Evolutionary conservation across 1,140 invertebrate species (phyloP), one percentile per base, ranked within the genome.

Genomic region (Yoshiicerus persimilis): DNA sequence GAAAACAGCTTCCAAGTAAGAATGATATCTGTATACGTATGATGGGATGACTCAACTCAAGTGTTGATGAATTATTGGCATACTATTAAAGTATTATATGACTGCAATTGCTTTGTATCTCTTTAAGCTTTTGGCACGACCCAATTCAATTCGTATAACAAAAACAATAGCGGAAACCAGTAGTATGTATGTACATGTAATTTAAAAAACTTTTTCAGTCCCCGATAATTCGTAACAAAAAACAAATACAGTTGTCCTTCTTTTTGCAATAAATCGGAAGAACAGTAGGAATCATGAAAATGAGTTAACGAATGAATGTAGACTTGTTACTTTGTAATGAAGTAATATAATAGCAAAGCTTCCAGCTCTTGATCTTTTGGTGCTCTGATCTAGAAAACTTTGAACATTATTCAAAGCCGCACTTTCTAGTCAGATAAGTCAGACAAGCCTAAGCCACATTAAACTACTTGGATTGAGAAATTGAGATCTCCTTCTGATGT

Each of bases 291-390:
- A 36, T 80, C 75, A 36, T 34, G 75, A 80, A 75, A 80, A 36
- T 80, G 75, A 80, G 23, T 80, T 34, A 80, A 80, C n/a, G 75
- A 38, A 80, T 80, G n/a, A 80, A 80, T 36, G 75, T 80, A 80
- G 34, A 80, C 30, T 23, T 80, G 66, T 70, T 30, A 11, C 13
- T 70, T 2, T 30, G 41, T 47, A 47, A 20, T 16, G 2, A n/a
- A 3, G 41, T 10, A 47, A 13, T 8, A 20, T 47, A 47, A 47
- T 20, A 47, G 20, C 20, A 47, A 70, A 70, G 66, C 25, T 27
- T 32, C 47, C 47, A 70, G 25, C 13, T n/a, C 13, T 70, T 20
- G 64, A 23, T 80, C 75, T 80, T 80, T 4, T 16, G 23, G 23
- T 27, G 30, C 75, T 80, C 4, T 80, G 75, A n/a, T 80, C 32